phyloP scores from a whole-genome alignment of 2,113 vertebrate genomes.

The Silurus glanis region DNA sequence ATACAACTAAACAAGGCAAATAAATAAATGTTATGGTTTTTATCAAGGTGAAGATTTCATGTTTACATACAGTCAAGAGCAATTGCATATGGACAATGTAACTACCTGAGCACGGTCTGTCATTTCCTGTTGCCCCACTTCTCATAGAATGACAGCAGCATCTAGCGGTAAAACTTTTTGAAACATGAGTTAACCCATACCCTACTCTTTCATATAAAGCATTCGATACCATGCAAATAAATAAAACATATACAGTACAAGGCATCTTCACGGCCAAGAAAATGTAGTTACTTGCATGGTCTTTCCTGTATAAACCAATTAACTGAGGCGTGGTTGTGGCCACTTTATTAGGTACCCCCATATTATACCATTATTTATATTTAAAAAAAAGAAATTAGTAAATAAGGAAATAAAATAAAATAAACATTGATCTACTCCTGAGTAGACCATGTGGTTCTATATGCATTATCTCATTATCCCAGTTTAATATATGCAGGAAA shows the following conservation, averaged over 20 bases:
- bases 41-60: neutral
- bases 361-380: neutral
- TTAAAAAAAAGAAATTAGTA: too few relatives aligned
- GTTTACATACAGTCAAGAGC: neutral
- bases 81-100: neutral
- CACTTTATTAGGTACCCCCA: neutral
- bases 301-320: neutral
- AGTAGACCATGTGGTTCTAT: too few relatives aligned
- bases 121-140: neutral
- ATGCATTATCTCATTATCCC: neutral
- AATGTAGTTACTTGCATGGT: neutral
- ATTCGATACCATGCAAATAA: neutral
- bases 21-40: neutral
- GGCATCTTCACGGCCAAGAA: neutral
- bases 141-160: neutral
- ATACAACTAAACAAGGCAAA: neutral
- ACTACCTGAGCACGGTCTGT: neutral
- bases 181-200: neutral
- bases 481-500: neutral
- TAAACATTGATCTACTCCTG: neutral
- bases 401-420: too few relatives aligned
- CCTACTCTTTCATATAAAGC: neutral
- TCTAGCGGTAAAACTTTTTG: slow-evolving; percentile 16
- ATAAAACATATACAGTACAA: neutral
- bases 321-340: neutral